Evolutionary conservation across 2,113 vertebrate genomes (phyloP).

Genomic region (Rhegmatorhina hoffmannsi): DNA sequence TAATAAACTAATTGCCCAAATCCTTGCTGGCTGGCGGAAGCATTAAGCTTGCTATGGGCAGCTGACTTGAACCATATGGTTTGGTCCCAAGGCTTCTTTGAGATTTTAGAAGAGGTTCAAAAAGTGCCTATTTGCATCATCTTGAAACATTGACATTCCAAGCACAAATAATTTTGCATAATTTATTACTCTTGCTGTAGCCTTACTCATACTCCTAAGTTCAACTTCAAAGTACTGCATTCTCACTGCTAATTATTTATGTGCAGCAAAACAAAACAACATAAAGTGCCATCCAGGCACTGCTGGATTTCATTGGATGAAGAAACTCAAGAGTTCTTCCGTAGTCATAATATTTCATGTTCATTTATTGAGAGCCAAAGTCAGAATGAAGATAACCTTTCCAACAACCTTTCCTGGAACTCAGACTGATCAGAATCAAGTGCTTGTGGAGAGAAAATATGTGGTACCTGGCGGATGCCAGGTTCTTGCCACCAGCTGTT

Average conservation of each 20-base stretch:
- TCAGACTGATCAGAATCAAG: background rate
- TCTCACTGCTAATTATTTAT: conserved; percentile 11
- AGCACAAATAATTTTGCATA: conserved; percentile 63
- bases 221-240: conserved; percentile 5
- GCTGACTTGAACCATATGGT: conserved; percentile 67
- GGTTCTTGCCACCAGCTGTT: background rate
- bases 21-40: conserved; percentile 33
- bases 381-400: background rate
- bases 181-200: conserved; percentile 67
- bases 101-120: conserved; percentile 50
- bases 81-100: conserved; percentile 50
- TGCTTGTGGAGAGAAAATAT: background rate
- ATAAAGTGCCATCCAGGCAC: background rate
- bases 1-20: conserved; percentile 66
- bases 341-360: background rate
- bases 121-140: conserved; percentile 57
- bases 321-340: background rate
- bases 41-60: conserved; percentile 47
- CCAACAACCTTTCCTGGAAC: background rate
- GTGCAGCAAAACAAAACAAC: conserved; percentile 32
- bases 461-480: background rate
- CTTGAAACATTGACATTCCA: conserved; percentile 66
- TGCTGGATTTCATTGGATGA: background rate
- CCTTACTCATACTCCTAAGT: conserved; percentile 60
- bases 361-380: background rate